These are phyloP conservation scores for Xanthia icteritia DNA, from an alignment of 2,888 invertebrate species.

Conservation along the genomic window DNA sequence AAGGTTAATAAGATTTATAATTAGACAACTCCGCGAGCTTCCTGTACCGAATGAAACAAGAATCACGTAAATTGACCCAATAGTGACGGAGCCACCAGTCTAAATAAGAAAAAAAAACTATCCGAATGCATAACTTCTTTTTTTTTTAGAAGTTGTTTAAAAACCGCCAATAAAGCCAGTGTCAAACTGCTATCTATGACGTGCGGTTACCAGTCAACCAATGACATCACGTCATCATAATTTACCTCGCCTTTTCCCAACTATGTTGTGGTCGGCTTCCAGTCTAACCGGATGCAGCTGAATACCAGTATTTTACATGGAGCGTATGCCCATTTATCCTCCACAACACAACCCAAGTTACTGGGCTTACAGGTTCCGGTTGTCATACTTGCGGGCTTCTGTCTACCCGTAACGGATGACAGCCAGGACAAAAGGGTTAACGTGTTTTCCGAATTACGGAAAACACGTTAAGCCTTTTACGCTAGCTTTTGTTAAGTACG, in stretches of 20 bases:
- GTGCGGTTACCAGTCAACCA: background rate
- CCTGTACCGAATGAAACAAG: no score
- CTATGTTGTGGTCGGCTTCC: background rate
- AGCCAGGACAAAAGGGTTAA: background rate
- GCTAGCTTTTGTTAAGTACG: no score
- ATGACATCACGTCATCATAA: background rate
- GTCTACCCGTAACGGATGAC: background rate
- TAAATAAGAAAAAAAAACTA: no score
- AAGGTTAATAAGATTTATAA: no score
- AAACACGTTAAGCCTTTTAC: no score
- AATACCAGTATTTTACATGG: background rate
- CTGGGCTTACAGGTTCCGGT: no score
- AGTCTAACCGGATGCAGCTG: background rate
- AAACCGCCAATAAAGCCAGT: background rate
- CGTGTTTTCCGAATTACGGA: background rate
- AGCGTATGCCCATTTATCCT: background rate
- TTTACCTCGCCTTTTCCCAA: background rate
- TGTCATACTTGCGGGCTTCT: background rate
- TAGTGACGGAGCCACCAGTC: no score
- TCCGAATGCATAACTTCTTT: no score
- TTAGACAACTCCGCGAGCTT: no score
- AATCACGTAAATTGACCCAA: no score
- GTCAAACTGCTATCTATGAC: background rate
- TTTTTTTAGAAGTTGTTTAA: no score
- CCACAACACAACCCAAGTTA: background rate